These are phyloP conservation scores for Buathra laborator DNA, from an alignment of 2,888 invertebrate genomes.

Conservation along the genomic window DNA sequence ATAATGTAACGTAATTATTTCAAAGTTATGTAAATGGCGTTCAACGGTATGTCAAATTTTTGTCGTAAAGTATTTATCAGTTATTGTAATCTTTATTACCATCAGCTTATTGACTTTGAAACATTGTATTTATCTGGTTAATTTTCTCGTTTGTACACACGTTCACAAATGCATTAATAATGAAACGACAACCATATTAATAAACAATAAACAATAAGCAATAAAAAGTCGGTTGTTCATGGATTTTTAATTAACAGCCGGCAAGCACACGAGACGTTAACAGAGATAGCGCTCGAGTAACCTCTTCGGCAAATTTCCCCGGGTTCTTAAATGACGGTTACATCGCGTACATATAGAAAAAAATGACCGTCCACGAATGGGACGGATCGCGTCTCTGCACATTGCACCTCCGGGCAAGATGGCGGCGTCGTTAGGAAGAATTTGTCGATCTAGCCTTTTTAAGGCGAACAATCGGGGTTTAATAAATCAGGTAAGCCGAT, in stretches of 20 bases:
- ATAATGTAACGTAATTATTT: background rate
- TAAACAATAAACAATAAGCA: too few relatives aligned
- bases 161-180: too few relatives aligned
- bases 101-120: too few relatives aligned
- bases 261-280: slow-evolving; percentile 35
- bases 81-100: too few relatives aligned
- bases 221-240: too few relatives aligned
- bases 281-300: background rate
- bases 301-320: background rate
- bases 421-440: slow-evolving; percentile 95
- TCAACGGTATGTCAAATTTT: too few relatives aligned
- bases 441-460: slow-evolving; percentile 92
- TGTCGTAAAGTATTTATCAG: too few relatives aligned
- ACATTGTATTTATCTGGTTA: too few relatives aligned
- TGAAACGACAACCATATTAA: too few relatives aligned
- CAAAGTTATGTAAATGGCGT: too few relatives aligned
- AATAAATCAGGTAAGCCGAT: slow-evolving; percentile 90
- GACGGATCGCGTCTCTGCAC: slow-evolving; percentile 69
- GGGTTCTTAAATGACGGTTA: slow-evolving; percentile 5
- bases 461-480: slow-evolving; percentile 90
- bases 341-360: background rate
- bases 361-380: slow-evolving; percentile 37
- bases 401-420: slow-evolving; percentile 88
- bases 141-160: too few relatives aligned
- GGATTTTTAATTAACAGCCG: slow-evolving; percentile 32